Percentiles rank a stretch among this genome's conserved stretches.
These are phyloP conservation scores for Epinotia ramella DNA, from an alignment of 2,888 invertebrate species.

Conservation along the genomic window DNA sequence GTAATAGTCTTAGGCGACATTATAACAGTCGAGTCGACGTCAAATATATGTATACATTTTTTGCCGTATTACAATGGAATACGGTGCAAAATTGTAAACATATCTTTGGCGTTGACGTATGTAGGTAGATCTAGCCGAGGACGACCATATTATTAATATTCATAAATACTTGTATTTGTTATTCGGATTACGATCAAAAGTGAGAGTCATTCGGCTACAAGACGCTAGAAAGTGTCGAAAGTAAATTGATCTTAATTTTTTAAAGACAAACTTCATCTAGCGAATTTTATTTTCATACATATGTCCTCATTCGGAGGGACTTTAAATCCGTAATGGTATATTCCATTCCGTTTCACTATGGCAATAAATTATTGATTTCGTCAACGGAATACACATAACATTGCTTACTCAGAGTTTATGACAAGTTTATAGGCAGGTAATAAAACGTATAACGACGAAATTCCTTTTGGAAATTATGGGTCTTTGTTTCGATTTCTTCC, in stretches of 20 bases:
- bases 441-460: neutral
- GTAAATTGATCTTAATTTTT: constrained; percentile 47
- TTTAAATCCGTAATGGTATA: constrained; percentile 31
- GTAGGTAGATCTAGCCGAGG: constrained; percentile 48
- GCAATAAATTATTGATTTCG: constrained; percentile 30
- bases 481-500: constrained; percentile 3
- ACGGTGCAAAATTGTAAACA: too few relatives aligned
- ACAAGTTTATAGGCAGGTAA: constrained; percentile 16
- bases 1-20: constrained; percentile 7
- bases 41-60: too few relatives aligned
- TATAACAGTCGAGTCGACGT: too few relatives aligned
- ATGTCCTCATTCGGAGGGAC: constrained; percentile 9
- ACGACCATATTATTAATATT: constrained; percentile 60
- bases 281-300: neutral
- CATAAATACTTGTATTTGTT: constrained; percentile 49
- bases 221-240: constrained; percentile 58
- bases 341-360: constrained; percentile 34
- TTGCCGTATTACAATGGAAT: too few relatives aligned
- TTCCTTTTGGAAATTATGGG: constrained; percentile 3
- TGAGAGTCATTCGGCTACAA: constrained; percentile 41
- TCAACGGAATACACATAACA: constrained; percentile 30
- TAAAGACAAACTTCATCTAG: constrained; percentile 15
- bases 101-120: constrained; percentile 1
- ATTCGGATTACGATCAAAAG: constrained; percentile 41
- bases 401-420: constrained; percentile 18